phyloP scores from a whole-genome alignment of 2,888 invertebrate genomes.

The Pherbina coryleti region DNA sequence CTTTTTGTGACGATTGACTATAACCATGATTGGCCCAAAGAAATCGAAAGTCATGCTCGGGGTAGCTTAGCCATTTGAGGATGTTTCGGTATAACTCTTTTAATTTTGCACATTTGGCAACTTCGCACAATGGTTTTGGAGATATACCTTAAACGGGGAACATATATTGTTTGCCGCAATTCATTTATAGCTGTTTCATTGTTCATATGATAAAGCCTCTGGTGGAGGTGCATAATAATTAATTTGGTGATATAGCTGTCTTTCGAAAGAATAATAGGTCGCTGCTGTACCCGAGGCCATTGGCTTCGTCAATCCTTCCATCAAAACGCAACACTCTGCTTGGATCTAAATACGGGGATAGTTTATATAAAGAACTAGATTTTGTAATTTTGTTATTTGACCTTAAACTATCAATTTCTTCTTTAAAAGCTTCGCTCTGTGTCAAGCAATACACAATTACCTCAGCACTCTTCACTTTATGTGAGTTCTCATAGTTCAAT shows the following conservation, averaged over 20 bases:
- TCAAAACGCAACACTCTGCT: neutral
- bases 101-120: conserved; percentile 43
- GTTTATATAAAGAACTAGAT: conserved; percentile 23
- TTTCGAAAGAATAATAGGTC: conserved; percentile 39
- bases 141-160: conserved; percentile 35
- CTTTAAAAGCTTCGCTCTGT: conserved; percentile 25
- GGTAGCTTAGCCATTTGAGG: too few species aligned
- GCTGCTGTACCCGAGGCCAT: conserved; percentile 11
- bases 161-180: conserved; percentile 40
- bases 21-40: too few species aligned
- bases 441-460: neutral
- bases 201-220: conserved; percentile 29
- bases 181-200: conserved; percentile 44
- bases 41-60: too few species aligned
- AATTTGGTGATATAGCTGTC: too few species aligned
- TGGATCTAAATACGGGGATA: conserved; percentile 22
- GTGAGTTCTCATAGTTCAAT: conserved; percentile 7
- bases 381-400: conserved; percentile 9
- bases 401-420: conserved; percentile 24
- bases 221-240: conserved; percentile 12
- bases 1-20: too few species aligned
- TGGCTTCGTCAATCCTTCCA: conserved; percentile 29
- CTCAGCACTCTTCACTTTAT: conserved; percentile 22
- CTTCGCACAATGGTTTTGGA: conserved; percentile 33
- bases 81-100: neutral